Percentiles rank a stretch among this genome's conserved stretches.
phyloP scores from a whole-genome alignment of 2,888 invertebrate species.

The Philonicus albiceps region DNA sequence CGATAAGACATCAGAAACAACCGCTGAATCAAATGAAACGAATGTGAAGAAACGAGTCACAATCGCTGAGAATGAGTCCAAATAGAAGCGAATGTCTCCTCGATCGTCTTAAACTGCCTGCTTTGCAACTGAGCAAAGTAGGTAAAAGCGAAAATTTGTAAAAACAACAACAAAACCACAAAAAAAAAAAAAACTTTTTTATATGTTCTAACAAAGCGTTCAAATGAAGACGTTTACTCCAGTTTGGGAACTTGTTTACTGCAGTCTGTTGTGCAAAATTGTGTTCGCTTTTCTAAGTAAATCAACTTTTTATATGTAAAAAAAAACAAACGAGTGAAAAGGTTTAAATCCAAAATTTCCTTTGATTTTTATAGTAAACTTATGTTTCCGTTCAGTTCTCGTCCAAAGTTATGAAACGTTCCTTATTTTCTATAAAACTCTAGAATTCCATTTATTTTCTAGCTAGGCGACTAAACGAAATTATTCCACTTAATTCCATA shows the following conservation, averaged over 20 bases:
- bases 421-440: not conserved
- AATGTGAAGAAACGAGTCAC: conserved; percentile 7
- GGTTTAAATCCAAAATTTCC: not conserved
- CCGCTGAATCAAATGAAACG: not conserved
- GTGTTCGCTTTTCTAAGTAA: conserved; percentile 13
- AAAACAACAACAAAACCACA: not conserved
- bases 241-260: not conserved
- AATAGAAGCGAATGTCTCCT: conserved; percentile 1
- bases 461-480: conserved; percentile 5
- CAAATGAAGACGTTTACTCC: not conserved
- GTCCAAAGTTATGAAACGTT: not conserved
- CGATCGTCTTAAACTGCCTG: not conserved
- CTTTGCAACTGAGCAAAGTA: not conserved
- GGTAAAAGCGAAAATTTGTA: not conserved
- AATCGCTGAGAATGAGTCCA: not conserved
- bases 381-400: not conserved
- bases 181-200: not conserved
- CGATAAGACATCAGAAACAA: conserved; percentile 47
- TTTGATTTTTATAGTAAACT: not conserved
- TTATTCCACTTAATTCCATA: not conserved
- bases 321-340: not conserved
- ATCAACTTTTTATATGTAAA: not conserved
- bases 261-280: not conserved
- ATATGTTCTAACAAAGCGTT: conserved; percentile 14
- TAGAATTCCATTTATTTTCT: conserved; percentile 22